phyloP scores from a whole-genome alignment of 2,888 invertebrate species.

The Tiphia femorata region DNA sequence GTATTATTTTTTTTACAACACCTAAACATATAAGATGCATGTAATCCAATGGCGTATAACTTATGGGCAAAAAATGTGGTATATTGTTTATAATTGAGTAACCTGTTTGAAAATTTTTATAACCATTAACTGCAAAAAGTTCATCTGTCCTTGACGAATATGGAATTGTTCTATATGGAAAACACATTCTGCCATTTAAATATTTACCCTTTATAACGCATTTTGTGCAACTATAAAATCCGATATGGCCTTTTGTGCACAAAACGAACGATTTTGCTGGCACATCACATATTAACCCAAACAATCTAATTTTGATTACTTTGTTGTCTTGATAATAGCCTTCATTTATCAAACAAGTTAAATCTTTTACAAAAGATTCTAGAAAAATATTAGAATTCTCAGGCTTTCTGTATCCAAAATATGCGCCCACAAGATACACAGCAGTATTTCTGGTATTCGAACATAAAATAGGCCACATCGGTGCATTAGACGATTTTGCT shows the following conservation, averaged over 20 bases:
- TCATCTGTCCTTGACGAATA: not conserved
- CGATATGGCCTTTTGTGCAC: slow-evolving; percentile 25
- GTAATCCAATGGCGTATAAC: too few species aligned
- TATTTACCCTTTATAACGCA: slow-evolving; percentile 16
- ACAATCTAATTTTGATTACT: slow-evolving; percentile 11
- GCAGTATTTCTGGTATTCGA: too few species aligned
- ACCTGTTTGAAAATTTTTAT: slow-evolving; percentile 11
- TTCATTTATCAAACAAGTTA: slow-evolving; percentile 8
- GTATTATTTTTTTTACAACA: slow-evolving; percentile 45
- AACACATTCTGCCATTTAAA: slow-evolving; percentile 3
- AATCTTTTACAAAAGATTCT: slow-evolving; percentile 21
- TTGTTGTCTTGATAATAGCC: slow-evolving; percentile 8
- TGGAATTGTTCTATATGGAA: not conserved
- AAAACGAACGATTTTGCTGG: slow-evolving; percentile 26
- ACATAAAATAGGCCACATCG: too few species aligned
- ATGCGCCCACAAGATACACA: too few species aligned
- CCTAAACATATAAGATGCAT: too few species aligned
- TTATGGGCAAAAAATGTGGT: slow-evolving; percentile 32
- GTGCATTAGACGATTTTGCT: too few species aligned
- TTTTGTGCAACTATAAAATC: slow-evolving; percentile 33
- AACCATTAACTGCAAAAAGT: not conserved
- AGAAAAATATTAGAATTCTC: slow-evolving; percentile 15
- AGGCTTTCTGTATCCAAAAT: slow-evolving; percentile 7
- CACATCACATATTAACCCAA: slow-evolving; percentile 26
- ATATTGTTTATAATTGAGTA: slow-evolving; percentile 45